Evolutionary conservation across 2,797 vertebrate genomes (phyloP), one percentile per base, ranked within the genome.

Genomic region (Garrulus glandarius): DNA sequence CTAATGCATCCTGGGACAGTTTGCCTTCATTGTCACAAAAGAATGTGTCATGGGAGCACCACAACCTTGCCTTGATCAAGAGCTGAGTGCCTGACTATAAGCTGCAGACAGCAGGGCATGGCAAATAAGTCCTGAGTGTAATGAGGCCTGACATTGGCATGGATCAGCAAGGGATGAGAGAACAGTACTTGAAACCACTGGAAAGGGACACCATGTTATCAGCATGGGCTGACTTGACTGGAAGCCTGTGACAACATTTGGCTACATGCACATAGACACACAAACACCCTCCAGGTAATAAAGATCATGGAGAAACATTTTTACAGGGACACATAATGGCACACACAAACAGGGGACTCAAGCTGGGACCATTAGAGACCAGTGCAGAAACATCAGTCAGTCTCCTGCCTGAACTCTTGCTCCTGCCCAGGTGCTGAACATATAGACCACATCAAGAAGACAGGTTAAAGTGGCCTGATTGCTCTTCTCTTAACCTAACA

Each of bases 401-500:
- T 43, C 39, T 80, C 47, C 60, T 52, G 26, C 14, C 46, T 50
- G 20, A 29, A 22, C 24, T 49, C 6, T 9, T 69, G 61, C 50
- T 71, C 15, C 70, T 84, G 69, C 34, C 15, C 55, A 50, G 11
- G 8, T 65, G 43, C 18, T 1, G 21, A 37, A 65, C 21, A 64
- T 8, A 68, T 1, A 87, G 34, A 41, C 24, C 71, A 23, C 10
- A 20, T 27, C 36, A 87, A 72, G 50, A 34, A 64, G 43, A 75
- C 26, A 39, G 34, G 11, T 64, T 59, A 68, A 78, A 94, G 57
- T 32, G n/a, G n/a, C 39, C 53, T 84, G 57, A 71, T 32, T 92
- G 57, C 50, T 95, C 76, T 90, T 90, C 90, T 78, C 46, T 90
- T 50, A 68, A 91, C 12, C 9, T 83, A 85, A 75, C 8, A 71